phyloP scores from a whole-genome alignment of 1,140 invertebrate genomes.

The Nephila pilipes region DNA sequence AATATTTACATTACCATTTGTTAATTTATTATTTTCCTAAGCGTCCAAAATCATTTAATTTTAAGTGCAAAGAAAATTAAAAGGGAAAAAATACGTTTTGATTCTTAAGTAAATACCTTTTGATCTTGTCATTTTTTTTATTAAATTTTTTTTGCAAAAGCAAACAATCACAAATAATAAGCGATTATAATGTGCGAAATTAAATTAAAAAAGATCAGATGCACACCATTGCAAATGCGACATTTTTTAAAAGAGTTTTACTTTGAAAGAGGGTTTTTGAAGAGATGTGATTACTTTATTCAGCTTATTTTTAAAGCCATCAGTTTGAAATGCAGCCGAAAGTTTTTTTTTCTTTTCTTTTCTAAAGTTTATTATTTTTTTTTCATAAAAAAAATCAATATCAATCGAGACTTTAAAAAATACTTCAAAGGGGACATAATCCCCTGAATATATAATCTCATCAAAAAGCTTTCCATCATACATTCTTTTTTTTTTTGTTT shows the following conservation, averaged over 20 bases:
- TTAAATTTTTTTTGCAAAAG: no score
- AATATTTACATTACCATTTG: no score
- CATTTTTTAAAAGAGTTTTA: background rate
- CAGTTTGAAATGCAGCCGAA: background rate
- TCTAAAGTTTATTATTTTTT: background rate
- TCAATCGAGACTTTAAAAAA: constrained; percentile 2
- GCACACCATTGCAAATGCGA: background rate
- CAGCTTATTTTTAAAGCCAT: constrained; percentile 6
- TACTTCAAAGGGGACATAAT: background rate
- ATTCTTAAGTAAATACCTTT: no score
- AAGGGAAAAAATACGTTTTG: no score
- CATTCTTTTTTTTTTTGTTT: background rate
- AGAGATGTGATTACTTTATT: background rate
- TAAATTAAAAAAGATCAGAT: no score
- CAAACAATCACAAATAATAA: no score
- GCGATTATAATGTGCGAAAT: no score
- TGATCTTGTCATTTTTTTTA: no score
- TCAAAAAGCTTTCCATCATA: constrained; percentile 32
- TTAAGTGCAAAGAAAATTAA: no score
- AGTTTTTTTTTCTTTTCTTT: background rate
- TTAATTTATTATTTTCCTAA: no score
- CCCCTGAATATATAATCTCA: constrained; percentile 33
- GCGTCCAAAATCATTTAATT: no score
- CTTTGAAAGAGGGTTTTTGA: background rate
- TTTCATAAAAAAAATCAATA: background rate